Evolutionary conservation across 2,888 invertebrate species (phyloP), one percentile per base, ranked within the genome.

Genomic region (Aporophyla lueneburgensis): DNA sequence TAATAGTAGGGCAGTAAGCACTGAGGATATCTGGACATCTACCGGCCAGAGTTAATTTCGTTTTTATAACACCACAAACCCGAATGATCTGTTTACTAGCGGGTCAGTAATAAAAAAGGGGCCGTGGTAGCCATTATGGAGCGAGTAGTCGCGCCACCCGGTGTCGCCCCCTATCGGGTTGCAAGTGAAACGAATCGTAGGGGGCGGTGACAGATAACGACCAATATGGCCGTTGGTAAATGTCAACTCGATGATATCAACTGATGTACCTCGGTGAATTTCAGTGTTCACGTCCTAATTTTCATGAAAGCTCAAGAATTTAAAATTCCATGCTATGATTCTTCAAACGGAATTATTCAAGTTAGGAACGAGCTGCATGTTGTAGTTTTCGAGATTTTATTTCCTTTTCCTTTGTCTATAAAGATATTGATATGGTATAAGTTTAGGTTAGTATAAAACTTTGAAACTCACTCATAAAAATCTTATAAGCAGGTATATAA

Each of bases 81-180:
- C 95, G 96, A 96, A 96, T 96, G 96, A 96, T 96, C 96, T 96
- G 96, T 96, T 96, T 96, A 96, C 96, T 96, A 95, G 96, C 96
- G 96, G 96, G 95, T 95, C 95, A 96, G 96, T 96, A 96, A 96
- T 96, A 96, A 96, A 96, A 95, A 95, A 93, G 94, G 95, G 96
- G 95, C 95, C 94, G 95, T 93, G 94, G 95, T 95, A 93, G 95
- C 95, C 94, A 95, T 96, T 96, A 96, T 93, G 88, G 90, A 92
- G 93, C 92, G 94, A 95, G 95, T 94, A 94, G 94, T 91, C 93
- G 90, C 93, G 93, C 91, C 92, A 92, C 92, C 90, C 93, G 91
- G 90, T 90, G 93, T 95, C 95, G 96, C 96, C 96, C 96, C 96
- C 96, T 96, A 96, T 96, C 96, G 94, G 94, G 94, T 96, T 96